Evolutionary conservation across 1,140 invertebrate species (phyloP).

Genomic region (Lucilia sericata): DNA sequence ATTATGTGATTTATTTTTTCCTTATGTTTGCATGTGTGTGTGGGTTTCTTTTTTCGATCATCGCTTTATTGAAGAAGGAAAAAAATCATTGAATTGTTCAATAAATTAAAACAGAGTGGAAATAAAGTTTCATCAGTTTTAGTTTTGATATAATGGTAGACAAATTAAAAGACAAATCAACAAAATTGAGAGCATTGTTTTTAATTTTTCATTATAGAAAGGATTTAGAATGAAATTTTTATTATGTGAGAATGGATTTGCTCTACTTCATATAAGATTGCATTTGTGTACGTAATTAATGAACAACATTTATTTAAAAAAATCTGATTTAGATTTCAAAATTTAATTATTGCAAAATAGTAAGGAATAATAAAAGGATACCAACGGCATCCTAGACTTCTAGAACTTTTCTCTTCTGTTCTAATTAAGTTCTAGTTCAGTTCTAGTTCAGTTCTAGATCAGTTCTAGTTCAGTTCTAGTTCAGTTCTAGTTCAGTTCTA

Average conservation of each 20-base stretch:
- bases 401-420: too few species aligned
- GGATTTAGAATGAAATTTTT: neutral
- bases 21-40: neutral
- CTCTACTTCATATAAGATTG: too few species aligned
- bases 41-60: neutral
- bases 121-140: neutral
- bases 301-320: too few species aligned
- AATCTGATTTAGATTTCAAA: too few species aligned
- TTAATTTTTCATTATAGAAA: neutral
- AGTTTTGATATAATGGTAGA: neutral
- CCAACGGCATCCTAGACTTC: too few species aligned
- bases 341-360: too few species aligned
- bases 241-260: neutral
- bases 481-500: too few species aligned
- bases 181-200: neutral
- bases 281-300: too few species aligned
- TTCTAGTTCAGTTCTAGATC: too few species aligned
- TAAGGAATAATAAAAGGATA: too few species aligned
- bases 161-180: constrained; percentile 7
- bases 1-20: constrained; percentile 7
- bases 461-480: too few species aligned
- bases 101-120: neutral
- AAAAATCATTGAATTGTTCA: neutral
- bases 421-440: too few species aligned
- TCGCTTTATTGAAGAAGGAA: neutral